Conservation (phyloP, 1,140 invertebrate species). For the Zaprionus tsacasi region DNA sequence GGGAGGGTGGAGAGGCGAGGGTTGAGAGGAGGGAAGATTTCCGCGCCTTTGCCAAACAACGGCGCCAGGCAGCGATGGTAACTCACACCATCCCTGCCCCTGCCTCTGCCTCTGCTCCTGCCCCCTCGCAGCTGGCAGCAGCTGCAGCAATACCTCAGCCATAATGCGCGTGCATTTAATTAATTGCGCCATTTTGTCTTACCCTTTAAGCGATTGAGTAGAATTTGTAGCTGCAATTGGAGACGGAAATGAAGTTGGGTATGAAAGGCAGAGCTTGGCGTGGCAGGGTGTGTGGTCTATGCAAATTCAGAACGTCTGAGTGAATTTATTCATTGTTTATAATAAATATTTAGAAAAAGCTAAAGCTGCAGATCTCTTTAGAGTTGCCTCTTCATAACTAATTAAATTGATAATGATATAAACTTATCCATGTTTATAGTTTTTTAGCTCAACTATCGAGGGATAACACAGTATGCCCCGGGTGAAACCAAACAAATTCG, state of each 20-base stretch:
- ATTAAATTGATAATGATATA: no score
- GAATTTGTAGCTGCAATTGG: constrained; percentile 10
- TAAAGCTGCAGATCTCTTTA: no score
- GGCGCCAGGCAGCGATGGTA: constrained; percentile 26
- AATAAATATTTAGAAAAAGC: neutral
- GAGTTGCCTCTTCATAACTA: no score
- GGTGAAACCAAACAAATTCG: neutral
- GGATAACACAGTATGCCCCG: no score
- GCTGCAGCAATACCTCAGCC: constrained; percentile 30
- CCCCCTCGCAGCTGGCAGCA: neutral
- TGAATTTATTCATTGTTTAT: neutral
- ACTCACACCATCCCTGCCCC: neutral
- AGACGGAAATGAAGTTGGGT: neutral
- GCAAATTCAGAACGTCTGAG: neutral
- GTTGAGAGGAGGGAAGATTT: constrained; percentile 5
- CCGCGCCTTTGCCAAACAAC: constrained; percentile 40
- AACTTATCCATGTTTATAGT: no score
- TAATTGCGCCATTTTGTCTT: constrained; percentile 70
- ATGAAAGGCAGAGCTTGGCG: no score
- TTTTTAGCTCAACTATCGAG: no score
- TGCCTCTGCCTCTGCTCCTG: neutral
- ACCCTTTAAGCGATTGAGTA: constrained; percentile 43
- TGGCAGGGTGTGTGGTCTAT: neutral
- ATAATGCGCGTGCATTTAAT: constrained; percentile 73
- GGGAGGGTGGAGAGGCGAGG: neutral